These are phyloP conservation scores for Eupristina koningsbergeri DNA, from an alignment of 1,140 invertebrate species.

Conservation along the genomic window DNA sequence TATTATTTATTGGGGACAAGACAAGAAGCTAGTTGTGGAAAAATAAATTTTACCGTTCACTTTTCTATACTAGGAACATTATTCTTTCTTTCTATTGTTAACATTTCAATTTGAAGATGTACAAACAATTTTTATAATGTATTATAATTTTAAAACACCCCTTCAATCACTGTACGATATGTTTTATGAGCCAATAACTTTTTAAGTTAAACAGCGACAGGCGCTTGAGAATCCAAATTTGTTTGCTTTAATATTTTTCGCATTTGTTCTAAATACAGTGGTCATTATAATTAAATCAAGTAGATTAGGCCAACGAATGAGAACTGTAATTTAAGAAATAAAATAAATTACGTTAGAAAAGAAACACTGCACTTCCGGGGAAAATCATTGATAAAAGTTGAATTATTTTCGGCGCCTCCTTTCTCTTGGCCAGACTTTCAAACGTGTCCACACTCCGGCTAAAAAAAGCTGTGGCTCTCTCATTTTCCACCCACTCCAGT, in stretches of 20 bases:
- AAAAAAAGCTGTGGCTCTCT: neutral
- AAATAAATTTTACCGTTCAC: no score
- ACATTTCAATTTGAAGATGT: no score
- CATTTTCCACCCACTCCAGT: neutral
- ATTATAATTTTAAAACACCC: neutral
- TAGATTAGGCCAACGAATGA: neutral
- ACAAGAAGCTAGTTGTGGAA: no score
- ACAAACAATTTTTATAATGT: no score
- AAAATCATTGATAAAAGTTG: neutral
- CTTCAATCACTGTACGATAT: no score
- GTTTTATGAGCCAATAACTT: neutral
- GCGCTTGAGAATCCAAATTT: neutral
- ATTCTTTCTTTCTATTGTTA: no score
- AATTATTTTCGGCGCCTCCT: neutral
- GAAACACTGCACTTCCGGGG: neutral
- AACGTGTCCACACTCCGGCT: neutral
- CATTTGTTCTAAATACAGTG: neutral
- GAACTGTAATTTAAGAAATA: constrained; percentile 5
- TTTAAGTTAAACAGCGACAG: neutral
- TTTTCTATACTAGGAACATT: no score
- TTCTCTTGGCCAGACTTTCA: neutral
- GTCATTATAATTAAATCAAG: neutral
- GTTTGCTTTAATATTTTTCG: neutral
- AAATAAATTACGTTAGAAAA: neutral
- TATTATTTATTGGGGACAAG: no score